Conservation (phyloP, 2,888 invertebrate genomes). For the Toxonevra muliebris region DNA sequence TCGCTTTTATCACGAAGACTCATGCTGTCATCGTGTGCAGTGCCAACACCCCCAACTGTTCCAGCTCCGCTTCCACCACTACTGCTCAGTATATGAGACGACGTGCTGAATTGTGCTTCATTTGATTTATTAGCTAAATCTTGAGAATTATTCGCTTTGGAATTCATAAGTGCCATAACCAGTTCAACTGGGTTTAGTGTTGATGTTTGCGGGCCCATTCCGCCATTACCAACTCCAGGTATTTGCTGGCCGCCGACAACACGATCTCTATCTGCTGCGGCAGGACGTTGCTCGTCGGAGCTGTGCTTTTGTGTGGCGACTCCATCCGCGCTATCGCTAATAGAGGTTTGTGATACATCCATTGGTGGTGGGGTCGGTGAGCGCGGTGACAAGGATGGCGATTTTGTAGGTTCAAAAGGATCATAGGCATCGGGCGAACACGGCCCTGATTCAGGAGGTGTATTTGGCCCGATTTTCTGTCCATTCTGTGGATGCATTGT, state of each 20-base stretch:
- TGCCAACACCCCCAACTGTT: slow-evolving; percentile 39
- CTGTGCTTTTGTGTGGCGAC: slow-evolving; percentile 38
- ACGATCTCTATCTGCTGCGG: slow-evolving; percentile 31
- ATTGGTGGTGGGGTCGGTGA: slow-evolving; percentile 58
- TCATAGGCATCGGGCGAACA: slow-evolving; percentile 86
- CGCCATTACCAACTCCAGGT: slow-evolving; percentile 33
- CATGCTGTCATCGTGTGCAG: slow-evolving; percentile 41
- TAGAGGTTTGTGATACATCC: slow-evolving; percentile 44
- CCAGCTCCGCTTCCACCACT: slow-evolving; percentile 37
- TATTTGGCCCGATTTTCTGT: slow-evolving; percentile 75
- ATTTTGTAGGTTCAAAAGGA: slow-evolving; percentile 91
- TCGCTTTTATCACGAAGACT: slow-evolving; percentile 49
- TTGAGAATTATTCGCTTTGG: slow-evolving; percentile 50
- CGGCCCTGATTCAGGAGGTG: slow-evolving; percentile 75
- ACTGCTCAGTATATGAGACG: slow-evolving; percentile 38
- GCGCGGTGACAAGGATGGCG: slow-evolving; percentile 65
- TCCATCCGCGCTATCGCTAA: slow-evolving; percentile 27
- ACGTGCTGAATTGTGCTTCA: slow-evolving; percentile 51
- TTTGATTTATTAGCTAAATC: slow-evolving; percentile 53
- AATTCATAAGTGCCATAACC: slow-evolving; percentile 69
- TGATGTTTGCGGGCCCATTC: slow-evolving; percentile 44
- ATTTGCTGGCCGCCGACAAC: slow-evolving; percentile 26
- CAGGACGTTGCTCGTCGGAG: slow-evolving; percentile 35
- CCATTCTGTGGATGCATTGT: slow-evolving; percentile 47
- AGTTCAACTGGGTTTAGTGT: slow-evolving; percentile 70